Evolutionary conservation across 1,140 invertebrate species (phyloP), one percentile per base, ranked within the genome.

Genomic region (Euura lappo): DNA sequence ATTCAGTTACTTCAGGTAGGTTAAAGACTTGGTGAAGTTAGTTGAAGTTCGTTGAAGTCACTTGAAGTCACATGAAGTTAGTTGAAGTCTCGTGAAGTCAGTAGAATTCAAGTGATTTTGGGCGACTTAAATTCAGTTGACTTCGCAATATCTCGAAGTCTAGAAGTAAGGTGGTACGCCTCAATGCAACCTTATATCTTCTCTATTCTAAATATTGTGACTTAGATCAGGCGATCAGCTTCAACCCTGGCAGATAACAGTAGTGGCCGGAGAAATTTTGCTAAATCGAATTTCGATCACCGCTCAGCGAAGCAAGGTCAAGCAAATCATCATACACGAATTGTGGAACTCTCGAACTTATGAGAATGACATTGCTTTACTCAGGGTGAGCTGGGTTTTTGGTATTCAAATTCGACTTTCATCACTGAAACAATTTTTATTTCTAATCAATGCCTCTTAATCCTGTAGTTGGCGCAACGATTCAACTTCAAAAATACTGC

Each of bases 281-380:
- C 64, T 84, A 2, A 44, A 70, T 6, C 2, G 69, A 0, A 3
- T 60, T 2, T 60, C 10, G 44, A 1, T 51, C n/a, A 44, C 42
- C 1, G 45, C 74, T 44, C 83, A 86, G 65, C 71, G 43, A 43
- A 76, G 76, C 3, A 47, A 69, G 2, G 80, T 84, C 2, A 3
- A 51, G 0, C 44, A 70, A 4, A 66, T 83, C 44, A 45, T 67
- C 2, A 13, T 84, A 13, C 83, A 86, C 71, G 70, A 74, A 1
- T 0, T 72, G 0, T 86, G 76, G 28, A 6, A 79, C 45, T 2
- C 2, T 0, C 0, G 0, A 0, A 84, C 71, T 10, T 74, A 80
- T 11, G 44, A 79, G 10, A 83, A 86, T 46, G 85, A 86, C 45
- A 67, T 84, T n/a, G 77, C 82, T 2, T 11, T 86, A 46, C 70